Evolutionary conservation across 2,113 vertebrate genomes (phyloP), one percentile per base, ranked within the genome.

Genomic region (Sebastes fasciatus): DNA sequence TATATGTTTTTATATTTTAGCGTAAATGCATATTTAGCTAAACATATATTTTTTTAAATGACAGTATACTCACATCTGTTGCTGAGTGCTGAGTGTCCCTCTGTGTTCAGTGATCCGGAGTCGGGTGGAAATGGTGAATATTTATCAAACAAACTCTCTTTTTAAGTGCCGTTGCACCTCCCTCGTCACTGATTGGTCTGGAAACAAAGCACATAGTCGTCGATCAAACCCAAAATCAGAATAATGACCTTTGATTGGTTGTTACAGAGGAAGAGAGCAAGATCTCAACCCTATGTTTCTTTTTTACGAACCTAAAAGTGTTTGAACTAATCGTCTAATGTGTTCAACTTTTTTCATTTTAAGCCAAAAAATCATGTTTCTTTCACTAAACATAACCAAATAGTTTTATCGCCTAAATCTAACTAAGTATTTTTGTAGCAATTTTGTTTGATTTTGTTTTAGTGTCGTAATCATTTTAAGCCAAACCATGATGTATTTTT

Each of bases 111-210:
- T 65, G 65, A 77, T 77, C 63, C 5, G 66, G 46, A 82, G 85
- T 75, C 69, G 2, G 69, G 79, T 40, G 76, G 85, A 90, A 90
- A 78, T 90, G 89, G 19, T 42, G 80, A 89, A 51, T 65, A 82
- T 85, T 83, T 85, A 77, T 88, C 88, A 79, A 77, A 84, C 26
- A 26, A 77, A 42, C 21, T 42, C 19, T 78, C 63, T 74, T 91
- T 89, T 93, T 80, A 86, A 89, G 63, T 8, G 49, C 10, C 5
- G 85, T 69, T 66, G 91, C 87, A 79, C 91, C 92, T 88, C 93
- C 91, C 89, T 90, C 81, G 3, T 72, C 79, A 68, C 19, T 26
- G 90, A 94, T 94, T 93, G 92, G 94, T 75, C 92, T 90, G 82
- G 11, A 80, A 81, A 62, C 55, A 51, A 85, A 80, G 75, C 52